Evolutionary conservation across 1,140 invertebrate genomes (phyloP).

Genomic region (Palaemon carinicauda): DNA sequence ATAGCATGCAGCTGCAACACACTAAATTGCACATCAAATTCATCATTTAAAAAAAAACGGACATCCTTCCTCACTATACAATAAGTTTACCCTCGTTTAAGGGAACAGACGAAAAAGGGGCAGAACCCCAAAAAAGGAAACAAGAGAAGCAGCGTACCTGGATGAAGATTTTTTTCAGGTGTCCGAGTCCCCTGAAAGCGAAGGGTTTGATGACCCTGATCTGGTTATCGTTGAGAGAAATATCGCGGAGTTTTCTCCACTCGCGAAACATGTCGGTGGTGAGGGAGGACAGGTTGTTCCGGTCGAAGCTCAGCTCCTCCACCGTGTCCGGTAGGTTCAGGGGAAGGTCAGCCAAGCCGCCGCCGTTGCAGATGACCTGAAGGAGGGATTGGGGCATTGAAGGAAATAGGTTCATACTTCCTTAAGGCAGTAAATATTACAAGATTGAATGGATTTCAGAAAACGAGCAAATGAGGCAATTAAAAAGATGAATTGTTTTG

Average conservation of each 20-base stretch:
- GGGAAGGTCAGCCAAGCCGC: background rate
- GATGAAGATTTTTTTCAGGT: constrained; percentile 40
- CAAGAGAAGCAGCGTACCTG: constrained; percentile 6
- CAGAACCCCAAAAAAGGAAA: no score
- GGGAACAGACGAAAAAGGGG: background rate
- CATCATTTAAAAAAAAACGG: no score
- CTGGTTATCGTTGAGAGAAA: constrained; percentile 38
- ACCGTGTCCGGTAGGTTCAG: constrained; percentile 14
- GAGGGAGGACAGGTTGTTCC: constrained; percentile 7
- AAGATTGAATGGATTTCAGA: no score
- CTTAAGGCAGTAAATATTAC: no score
- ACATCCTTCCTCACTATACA: background rate
- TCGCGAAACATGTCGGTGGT: constrained; percentile 17
- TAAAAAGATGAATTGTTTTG: background rate
- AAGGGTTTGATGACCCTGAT: constrained; percentile 43
- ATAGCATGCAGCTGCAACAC: no score
- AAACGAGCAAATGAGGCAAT: no score
- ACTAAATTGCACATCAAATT: no score
- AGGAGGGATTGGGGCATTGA: background rate
- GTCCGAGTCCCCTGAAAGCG: constrained; percentile 26
- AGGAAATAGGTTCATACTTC: background rate
- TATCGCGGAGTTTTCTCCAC: constrained; percentile 4
- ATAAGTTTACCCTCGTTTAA: background rate
- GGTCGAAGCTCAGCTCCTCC: constrained; percentile 36
- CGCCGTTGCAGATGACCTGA: constrained; percentile 42